Base-by-base conservation (phyloP, 2,888 invertebrate genomes). In the Malthinus seriepunctatus region DNA sequence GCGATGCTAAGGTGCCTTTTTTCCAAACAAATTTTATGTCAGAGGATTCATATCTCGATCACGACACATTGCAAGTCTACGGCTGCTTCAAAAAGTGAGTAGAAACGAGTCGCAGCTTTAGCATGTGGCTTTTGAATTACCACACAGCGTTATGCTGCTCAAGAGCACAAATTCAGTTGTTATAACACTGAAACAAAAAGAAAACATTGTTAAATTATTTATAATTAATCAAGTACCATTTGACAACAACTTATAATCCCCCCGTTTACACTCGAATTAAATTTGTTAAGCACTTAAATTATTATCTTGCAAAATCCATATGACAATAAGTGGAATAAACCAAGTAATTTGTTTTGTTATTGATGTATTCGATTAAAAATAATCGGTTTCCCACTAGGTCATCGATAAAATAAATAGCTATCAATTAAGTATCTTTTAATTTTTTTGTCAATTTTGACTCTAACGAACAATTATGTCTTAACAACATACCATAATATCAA, bases 1-100 rank as follows among this genome's bases (percentile, higher is more conserved):
- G 51, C 46, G 49, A 32, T 50, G 54, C 45, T 50, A 47, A 44
- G 33, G 39, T 39, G 33, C 39, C 39, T 31, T 51, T 51, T 37
- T 23, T 23, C 23, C 10, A 51, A 51, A 37, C 50, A 45, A 23
- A 23, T 23, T 53, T 53, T 58, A 55, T 55, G 58, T 61, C 39
- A 56, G 75, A 73, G 79, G 80, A 77, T 82, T 82, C 89, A 89
- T 89, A 85, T 89, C 89, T 80, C 89, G 82, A 82, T 89, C 89
- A 71, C 88, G 87, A 83, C 88, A 89, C 89, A 79, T 78, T 67
- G 72, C 75, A 88, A 79, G 84, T 86, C 88, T 92, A 93, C 87
- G 93, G 93, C 81, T 93, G 93, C 83, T 93, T 93, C 81, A 93
- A 83, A 81, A 93, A 93, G 82, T 93, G 93, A 78, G 93, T 93